phyloP scores from a whole-genome alignment of 2,113 vertebrate species.

The Cettia cetti region DNA sequence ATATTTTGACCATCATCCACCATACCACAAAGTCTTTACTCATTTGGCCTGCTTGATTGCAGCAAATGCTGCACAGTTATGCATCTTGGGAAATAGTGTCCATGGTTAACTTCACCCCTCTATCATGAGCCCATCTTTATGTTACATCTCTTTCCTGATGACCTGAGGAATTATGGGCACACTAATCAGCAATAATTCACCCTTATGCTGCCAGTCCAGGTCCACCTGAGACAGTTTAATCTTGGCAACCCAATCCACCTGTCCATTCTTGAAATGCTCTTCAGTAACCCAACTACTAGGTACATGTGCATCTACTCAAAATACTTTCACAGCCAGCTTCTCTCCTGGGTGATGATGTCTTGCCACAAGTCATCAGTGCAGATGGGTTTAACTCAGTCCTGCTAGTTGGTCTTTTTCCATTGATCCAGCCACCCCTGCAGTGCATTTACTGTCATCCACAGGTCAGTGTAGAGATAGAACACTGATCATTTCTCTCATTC shows the following conservation, averaged over 20 bases:
- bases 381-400: neutral
- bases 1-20: neutral
- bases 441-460: neutral
- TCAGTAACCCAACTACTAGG: accelerated
- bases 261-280: neutral
- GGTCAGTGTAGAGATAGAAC: neutral
- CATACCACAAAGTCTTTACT: neutral
- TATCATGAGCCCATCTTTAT: neutral
- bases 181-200: neutral
- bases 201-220: neutral
- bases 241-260: neutral
- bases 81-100: neutral
- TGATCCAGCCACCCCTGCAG: neutral
- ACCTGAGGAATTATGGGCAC: neutral
- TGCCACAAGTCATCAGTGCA: neutral
- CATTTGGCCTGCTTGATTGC: neutral
- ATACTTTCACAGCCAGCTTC: neutral
- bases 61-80: neutral
- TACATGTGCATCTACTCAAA: accelerated
- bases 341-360: too few relatives aligned
- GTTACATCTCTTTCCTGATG: neutral
- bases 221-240: neutral
- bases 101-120: accelerated
- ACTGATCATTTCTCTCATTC: neutral
- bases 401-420: neutral